Percentiles rank a stretch among this genome's conserved stretches.
These are phyloP conservation scores for Cylloceria caligata DNA, from an alignment of 2,888 invertebrate species.

Conservation along the genomic window DNA sequence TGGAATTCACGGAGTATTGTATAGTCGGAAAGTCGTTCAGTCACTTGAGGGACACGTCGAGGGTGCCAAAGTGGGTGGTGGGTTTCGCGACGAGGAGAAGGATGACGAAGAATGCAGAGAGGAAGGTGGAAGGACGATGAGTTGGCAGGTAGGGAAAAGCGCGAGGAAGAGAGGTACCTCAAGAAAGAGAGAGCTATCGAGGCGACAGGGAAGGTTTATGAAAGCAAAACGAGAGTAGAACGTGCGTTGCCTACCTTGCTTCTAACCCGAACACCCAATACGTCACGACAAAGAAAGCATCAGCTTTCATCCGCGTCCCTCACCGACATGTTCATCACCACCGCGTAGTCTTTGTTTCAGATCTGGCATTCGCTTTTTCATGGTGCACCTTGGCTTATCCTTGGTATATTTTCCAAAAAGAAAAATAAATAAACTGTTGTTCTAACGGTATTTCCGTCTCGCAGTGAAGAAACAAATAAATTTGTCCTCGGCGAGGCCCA, in stretches of 20 bases:
- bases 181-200: slow-evolving; percentile 54
- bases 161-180: slow-evolving; percentile 60
- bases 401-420: slow-evolving; percentile 10
- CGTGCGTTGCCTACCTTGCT: slow-evolving; percentile 78
- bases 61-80: slow-evolving; percentile 54
- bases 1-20: slow-evolving; percentile 64
- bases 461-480: slow-evolving; percentile 15
- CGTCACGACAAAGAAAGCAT: slow-evolving; percentile 57
- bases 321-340: slow-evolving; percentile 33
- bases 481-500: background rate
- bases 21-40: slow-evolving; percentile 72
- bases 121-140: slow-evolving; percentile 40
- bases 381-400: slow-evolving; percentile 46
- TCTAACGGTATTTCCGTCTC: background rate
- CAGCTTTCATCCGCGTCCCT: slow-evolving; percentile 50
- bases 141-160: slow-evolving; percentile 48
- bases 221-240: slow-evolving; percentile 79
- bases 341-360: slow-evolving; percentile 70
- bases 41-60: slow-evolving; percentile 66
- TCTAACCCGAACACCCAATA: slow-evolving; percentile 57
- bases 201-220: slow-evolving; percentile 76
- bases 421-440: too few species aligned
- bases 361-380: slow-evolving; percentile 65
- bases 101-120: slow-evolving; percentile 37
- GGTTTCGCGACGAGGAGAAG: slow-evolving; percentile 40